Evolutionary conservation across 92 coral and sea anemone species (phyloP).

Genomic region (Heteractis magnifica): DNA sequence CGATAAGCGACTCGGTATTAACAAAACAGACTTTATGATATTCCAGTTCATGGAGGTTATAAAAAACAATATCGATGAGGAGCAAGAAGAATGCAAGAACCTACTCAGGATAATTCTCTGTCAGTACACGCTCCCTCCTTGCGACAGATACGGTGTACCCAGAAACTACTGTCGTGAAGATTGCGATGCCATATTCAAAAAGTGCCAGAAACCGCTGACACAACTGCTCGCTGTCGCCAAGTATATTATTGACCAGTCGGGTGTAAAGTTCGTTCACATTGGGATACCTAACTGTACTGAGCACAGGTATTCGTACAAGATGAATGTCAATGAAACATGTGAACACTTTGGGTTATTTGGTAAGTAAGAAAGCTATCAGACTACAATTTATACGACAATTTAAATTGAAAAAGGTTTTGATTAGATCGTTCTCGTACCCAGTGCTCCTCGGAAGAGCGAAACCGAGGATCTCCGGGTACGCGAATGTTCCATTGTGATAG

Average conservation of each 20-base stretch:
- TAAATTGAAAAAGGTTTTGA: too few species aligned
- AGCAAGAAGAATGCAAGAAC: conserved; percentile 34
- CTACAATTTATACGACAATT: too few species aligned
- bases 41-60: conserved; percentile 43
- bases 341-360: conserved; percentile 85
- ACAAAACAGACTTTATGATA: conserved; percentile 57
- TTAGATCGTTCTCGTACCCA: too few species aligned
- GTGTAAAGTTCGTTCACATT: conserved; percentile 64
- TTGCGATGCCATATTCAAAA: conserved; percentile 64
- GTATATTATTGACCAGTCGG: conserved; percentile 32
- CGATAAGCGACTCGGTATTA: conserved; percentile 65
- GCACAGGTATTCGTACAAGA: conserved; percentile 44
- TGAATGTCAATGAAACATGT: conserved; percentile 49
- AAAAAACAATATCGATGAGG: conserved; percentile 10
- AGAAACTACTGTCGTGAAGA: conserved; percentile 76
- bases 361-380: conserved; percentile 22
- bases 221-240: conserved; percentile 78
- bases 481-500: too few species aligned
- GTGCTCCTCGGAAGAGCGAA: too few species aligned
- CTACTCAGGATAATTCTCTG: conserved; percentile 62
- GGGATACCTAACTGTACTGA: conserved; percentile 77
- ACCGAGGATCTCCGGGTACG: too few species aligned
- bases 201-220: conserved; percentile 56
- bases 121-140: conserved; percentile 70
- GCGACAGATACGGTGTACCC: conserved; percentile 48